These are phyloP conservation scores for Calliopsis andreniformis DNA, from an alignment of 1,140 invertebrate genomes.

Conservation along the genomic window DNA sequence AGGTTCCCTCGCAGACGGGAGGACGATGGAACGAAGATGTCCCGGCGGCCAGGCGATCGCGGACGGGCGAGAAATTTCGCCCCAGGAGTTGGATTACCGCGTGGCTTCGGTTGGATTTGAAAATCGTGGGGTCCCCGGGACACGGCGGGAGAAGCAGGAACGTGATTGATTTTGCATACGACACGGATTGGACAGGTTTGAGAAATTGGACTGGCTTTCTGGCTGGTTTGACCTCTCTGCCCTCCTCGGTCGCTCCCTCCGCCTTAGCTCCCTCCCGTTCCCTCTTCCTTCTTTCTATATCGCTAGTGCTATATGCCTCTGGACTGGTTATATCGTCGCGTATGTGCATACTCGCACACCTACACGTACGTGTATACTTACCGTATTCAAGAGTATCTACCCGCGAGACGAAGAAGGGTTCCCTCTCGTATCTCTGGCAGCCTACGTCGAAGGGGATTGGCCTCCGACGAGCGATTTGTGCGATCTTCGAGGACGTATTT, in stretches of 20 bases:
- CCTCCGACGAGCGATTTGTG: slow-evolving; percentile 72
- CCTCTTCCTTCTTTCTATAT: slow-evolving; percentile 45
- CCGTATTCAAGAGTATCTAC: slow-evolving; percentile 63
- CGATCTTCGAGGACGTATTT: slow-evolving; percentile 74
- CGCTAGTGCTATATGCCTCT: slow-evolving; percentile 45
- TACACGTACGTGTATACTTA: slow-evolving; percentile 39
- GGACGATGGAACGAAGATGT: slow-evolving; percentile 52
- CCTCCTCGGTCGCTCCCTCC: slow-evolving; percentile 54
- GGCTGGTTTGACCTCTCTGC: slow-evolving; percentile 66
- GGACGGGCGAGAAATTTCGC: slow-evolving; percentile 63
- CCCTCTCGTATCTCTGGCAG: slow-evolving; percentile 59
- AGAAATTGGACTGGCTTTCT: slow-evolving; percentile 80
- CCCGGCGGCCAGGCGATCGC: slow-evolving; percentile 39
- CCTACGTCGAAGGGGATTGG: slow-evolving; percentile 69
- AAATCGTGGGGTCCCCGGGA: slow-evolving; percentile 69
- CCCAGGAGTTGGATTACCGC: slow-evolving; percentile 68
- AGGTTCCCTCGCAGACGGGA: too few relatives aligned
- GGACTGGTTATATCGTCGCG: slow-evolving; percentile 47
- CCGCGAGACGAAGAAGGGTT: slow-evolving; percentile 60
- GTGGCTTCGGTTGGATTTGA: slow-evolving; percentile 72
- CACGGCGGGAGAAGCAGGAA: slow-evolving; percentile 50
- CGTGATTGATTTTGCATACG: slow-evolving; percentile 83
- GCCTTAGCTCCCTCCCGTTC: slow-evolving; percentile 38
- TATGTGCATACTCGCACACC: slow-evolving; percentile 11
- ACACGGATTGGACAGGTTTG: slow-evolving; percentile 82